Evolutionary conservation across 2,113 vertebrate genomes (phyloP).

Genomic region (Tenrec ecaudatus): DNA sequence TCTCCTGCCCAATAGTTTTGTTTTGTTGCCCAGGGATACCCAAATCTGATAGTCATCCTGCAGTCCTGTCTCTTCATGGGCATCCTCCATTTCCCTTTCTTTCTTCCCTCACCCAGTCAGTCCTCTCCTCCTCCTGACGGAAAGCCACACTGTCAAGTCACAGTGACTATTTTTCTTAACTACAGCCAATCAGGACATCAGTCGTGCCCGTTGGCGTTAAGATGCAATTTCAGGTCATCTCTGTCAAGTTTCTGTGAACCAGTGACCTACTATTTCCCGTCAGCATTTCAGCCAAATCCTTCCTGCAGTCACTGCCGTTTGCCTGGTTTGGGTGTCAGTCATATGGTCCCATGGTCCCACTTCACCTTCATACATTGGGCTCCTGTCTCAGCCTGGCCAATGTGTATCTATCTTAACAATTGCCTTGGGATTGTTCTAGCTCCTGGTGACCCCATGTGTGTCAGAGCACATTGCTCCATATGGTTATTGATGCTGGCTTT

Average conservation of each 20-base stretch:
- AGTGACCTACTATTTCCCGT: background rate
- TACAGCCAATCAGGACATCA: background rate
- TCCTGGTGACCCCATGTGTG: background rate
- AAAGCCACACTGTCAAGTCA: background rate
- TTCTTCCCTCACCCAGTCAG: background rate
- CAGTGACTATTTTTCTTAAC: background rate
- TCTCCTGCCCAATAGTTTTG: background rate
- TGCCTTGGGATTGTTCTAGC: background rate
- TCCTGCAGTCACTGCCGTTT: background rate
- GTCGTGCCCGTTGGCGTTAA: background rate
- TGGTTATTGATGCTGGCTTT: background rate
- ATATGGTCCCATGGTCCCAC: no score
- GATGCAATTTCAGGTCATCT: background rate
- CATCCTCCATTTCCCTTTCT: background rate
- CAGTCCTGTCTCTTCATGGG: background rate
- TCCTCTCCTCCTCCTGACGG: background rate
- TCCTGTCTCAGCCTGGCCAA: background rate
- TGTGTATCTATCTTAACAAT: background rate
- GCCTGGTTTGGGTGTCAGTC: background rate
- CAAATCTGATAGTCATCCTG: background rate
- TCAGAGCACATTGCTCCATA: background rate
- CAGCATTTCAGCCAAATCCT: background rate
- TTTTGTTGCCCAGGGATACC: background rate
- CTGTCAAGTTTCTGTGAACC: background rate
- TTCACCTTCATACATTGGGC: background rate